Evolutionary conservation across 2,888 invertebrate genomes (phyloP), one percentile per base, ranked within the genome.

Genomic region (Pimpla rufipes): DNA sequence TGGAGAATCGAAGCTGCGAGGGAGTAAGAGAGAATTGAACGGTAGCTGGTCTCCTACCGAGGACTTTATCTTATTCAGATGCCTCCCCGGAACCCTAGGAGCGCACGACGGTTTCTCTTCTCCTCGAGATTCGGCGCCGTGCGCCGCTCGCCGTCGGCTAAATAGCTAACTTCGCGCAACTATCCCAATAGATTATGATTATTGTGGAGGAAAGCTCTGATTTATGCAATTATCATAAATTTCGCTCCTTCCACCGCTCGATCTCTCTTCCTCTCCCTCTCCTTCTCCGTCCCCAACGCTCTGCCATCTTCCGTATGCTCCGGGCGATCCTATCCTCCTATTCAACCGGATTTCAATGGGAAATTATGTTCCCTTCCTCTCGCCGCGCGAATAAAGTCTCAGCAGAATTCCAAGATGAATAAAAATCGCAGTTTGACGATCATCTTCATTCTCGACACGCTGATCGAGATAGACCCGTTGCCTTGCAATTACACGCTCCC

Each of bases 191-290:
- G 92, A 92, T 92, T 92, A 92, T 92, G 92, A 92, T 92, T 92
- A 92, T 92, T 92, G 92, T 91, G 91, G 90, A 92, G 92, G 92
- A 92, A 92, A 92, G 92, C 92, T 91, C 90, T 92, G 92, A 92
- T 92, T 92, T 92, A 92, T 92, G 92, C 91, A 92, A 92, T 92
- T 92, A 92, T 92, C 92, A 92, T 92, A 92, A 92, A 92, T 92
- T 92, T 89, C 88, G 87, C 86, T 86, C 88, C 88, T 84, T 89
- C 87, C 85, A 78, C 47, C 13, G 64, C 21, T 35, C 67, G 50
- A 21, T 57, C 29, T 29, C 74, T 29, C 37, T 23, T 45, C 59
- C 62, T 29, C 62, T 47, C 74, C 35, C 55, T 64, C 78, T 71
- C 47, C 55, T 81, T 77, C 76, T 81, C 88, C 70, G 59, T 47